Conservation (phyloP, 2,888 invertebrate species). For the Fissipunctia ypsillon region DNA sequence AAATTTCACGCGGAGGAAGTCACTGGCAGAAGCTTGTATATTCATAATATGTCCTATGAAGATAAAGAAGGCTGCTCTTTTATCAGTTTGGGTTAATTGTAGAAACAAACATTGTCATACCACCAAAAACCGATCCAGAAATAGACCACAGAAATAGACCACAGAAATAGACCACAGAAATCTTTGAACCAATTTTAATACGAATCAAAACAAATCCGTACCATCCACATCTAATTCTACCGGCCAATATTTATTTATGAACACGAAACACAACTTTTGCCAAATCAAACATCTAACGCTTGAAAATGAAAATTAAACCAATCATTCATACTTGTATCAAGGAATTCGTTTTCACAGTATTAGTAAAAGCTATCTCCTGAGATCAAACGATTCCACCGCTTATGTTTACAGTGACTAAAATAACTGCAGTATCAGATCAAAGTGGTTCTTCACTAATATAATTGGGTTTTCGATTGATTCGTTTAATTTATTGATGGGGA, state of each 20-base stretch:
- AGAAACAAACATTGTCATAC: background rate
- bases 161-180: slow-evolving; percentile 22
- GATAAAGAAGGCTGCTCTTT: background rate
- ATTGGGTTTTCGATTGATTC: slow-evolving; percentile 18
- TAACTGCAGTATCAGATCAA: slow-evolving; percentile 44
- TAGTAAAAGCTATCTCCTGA: slow-evolving; percentile 41
- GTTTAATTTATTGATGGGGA: slow-evolving; percentile 19
- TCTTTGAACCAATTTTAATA: slow-evolving; percentile 14
- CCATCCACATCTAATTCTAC: slow-evolving; percentile 1
- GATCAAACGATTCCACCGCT: slow-evolving; percentile 48
- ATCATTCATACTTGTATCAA: slow-evolving; percentile 37
- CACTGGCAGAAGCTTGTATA: too few species aligned
- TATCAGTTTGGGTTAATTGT: background rate
- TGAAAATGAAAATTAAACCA: slow-evolving; percentile 22
- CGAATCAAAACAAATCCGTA: background rate
- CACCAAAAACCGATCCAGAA: slow-evolving; percentile 2
- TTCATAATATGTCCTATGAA: too few species aligned
- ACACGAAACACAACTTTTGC: slow-evolving; percentile 40
- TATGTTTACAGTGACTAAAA: slow-evolving; percentile 38
- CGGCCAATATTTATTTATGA: slow-evolving; percentile 52
- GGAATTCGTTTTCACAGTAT: slow-evolving; percentile 27
- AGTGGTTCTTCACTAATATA: slow-evolving; percentile 33
- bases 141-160: slow-evolving; percentile 21
- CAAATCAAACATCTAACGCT: slow-evolving; percentile 37
- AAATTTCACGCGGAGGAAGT: too few species aligned